A percentile compares a stretch with the other conserved stretches of the same genome.
phyloP scores from a whole-genome alignment of 2,797 vertebrate genomes.

The Micrastur ruficollis region DNA sequence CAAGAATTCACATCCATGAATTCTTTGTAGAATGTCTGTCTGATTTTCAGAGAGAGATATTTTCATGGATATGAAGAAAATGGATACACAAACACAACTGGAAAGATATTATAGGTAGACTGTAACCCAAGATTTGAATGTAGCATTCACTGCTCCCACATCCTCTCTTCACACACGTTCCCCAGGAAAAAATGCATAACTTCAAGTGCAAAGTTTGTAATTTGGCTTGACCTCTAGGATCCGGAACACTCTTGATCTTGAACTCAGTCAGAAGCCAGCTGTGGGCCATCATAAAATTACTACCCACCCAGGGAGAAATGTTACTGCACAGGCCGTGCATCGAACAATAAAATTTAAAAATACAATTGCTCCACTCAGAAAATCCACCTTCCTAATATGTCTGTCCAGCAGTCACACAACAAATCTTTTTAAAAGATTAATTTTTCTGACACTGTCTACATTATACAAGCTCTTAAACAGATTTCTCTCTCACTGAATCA shows the following conservation, averaged over 20 bases:
- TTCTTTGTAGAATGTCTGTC: background rate
- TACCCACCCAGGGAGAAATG: background rate
- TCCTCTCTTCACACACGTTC: background rate
- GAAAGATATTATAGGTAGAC: background rate
- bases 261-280: slow-evolving; percentile 2
- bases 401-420: background rate
- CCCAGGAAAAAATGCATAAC: background rate
- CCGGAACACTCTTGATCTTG: background rate
- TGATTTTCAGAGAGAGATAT: background rate
- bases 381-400: background rate
- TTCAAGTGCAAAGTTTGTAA: slow-evolving; percentile 5
- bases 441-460: background rate
- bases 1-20: background rate
- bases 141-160: background rate
- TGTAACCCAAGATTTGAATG: slow-evolving; percentile 20
- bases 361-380: background rate
- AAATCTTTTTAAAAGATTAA: background rate
- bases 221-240: background rate
- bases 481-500: background rate
- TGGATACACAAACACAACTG: background rate
- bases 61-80: background rate
- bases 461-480: background rate
- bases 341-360: background rate
- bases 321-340: background rate
- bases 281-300: background rate